These are phyloP conservation scores for Xiphophorus hellerii DNA, from an alignment of 2,113 vertebrate species.

Conservation along the genomic window DNA sequence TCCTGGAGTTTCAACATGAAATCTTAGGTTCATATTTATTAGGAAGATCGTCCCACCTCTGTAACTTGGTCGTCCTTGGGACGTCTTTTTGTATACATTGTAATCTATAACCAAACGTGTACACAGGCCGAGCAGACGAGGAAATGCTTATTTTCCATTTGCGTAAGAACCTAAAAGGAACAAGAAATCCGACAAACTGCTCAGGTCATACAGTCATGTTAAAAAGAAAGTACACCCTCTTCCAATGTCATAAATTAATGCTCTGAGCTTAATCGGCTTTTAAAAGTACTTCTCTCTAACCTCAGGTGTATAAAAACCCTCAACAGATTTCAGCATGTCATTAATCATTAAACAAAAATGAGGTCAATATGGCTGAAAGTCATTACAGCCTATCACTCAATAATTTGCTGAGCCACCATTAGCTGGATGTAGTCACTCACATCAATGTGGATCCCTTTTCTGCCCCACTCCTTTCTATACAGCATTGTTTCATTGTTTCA, in stretches of 20 bases:
- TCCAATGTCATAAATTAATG: background rate
- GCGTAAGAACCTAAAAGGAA: slow-evolving; percentile 27
- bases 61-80: slow-evolving; percentile 31
- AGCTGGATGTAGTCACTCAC: background rate
- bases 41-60: slow-evolving; percentile 42
- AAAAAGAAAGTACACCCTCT: background rate
- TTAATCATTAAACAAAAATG: background rate
- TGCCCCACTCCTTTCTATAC: background rate
- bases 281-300: background rate
- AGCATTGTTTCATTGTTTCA: background rate
- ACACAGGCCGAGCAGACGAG: slow-evolving; percentile 22
- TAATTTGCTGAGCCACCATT: background rate
- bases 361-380: too few relatives aligned
- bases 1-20: slow-evolving; percentile 23
- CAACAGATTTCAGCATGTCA: background rate
- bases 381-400: too few relatives aligned
- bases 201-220: slow-evolving; percentile 37
- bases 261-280: background rate
- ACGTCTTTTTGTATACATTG: slow-evolving; percentile 27
- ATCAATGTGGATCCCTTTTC: background rate
- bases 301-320: background rate
- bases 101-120: slow-evolving; percentile 32
- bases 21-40: slow-evolving; percentile 66
- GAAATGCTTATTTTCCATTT: slow-evolving; percentile 56
- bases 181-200: slow-evolving; percentile 38